These are phyloP conservation scores for Drosophila prostipennis DNA, from an alignment of 2,888 invertebrate species.

Conservation along the genomic window DNA sequence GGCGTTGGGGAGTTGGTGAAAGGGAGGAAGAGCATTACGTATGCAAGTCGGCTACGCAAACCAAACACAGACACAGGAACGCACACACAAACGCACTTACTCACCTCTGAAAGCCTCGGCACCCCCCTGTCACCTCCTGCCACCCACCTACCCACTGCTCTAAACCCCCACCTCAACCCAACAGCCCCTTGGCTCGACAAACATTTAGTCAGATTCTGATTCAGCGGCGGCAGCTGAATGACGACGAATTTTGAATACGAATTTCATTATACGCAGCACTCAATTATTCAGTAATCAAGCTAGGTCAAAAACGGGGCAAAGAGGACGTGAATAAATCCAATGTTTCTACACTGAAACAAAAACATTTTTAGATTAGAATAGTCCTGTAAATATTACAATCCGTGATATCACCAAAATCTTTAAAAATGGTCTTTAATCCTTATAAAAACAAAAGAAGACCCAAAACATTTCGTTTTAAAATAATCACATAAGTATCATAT, in stretches of 20 bases:
- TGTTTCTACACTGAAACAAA: constrained; percentile 8
- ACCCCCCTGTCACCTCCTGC: background rate
- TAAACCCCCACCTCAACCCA: background rate
- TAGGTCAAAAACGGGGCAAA: constrained; percentile 17
- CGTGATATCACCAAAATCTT: background rate
- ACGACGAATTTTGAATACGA: constrained; percentile 80
- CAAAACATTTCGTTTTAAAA: no score
- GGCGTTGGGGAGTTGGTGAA: constrained; percentile 22
- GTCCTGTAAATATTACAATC: background rate
- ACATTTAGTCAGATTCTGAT: constrained; percentile 61
- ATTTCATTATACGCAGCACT: constrained; percentile 77
- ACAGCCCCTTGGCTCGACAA: constrained; percentile 34
- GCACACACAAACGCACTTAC: constrained; percentile 32
- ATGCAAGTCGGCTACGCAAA: constrained; percentile 74
- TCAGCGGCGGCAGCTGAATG: constrained; percentile 53
- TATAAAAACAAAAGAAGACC: background rate
- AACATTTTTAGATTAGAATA: background rate
- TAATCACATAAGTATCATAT: no score
- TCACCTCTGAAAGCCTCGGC: constrained; percentile 25
- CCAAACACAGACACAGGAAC: constrained; percentile 63
- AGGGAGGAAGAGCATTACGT: constrained; percentile 58
- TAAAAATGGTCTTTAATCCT: no score
- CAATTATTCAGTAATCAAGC: constrained; percentile 79
- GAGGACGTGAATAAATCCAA: background rate
- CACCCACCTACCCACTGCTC: background rate